These are phyloP conservation scores for Oscheius myriophilus DNA, from an alignment of 2,888 invertebrate genomes.

Conservation along the genomic window DNA sequence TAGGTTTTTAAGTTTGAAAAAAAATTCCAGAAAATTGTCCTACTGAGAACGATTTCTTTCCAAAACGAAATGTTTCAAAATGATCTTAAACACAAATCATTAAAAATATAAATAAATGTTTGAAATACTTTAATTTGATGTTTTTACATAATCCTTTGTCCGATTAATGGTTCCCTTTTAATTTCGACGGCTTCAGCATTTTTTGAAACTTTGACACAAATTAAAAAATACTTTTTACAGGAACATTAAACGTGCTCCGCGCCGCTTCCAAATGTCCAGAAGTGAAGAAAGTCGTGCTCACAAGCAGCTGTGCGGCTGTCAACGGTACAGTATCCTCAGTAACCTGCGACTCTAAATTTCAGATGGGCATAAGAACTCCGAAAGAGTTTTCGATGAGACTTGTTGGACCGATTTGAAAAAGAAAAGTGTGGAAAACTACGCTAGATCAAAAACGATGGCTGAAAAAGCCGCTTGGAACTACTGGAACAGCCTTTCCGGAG, in stretches of 20 bases:
- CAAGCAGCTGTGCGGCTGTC: constrained; percentile 71
- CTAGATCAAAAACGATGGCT: constrained; percentile 56
- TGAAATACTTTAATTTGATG: too few relatives aligned
- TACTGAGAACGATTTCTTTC: too few relatives aligned
- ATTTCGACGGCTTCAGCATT: too few relatives aligned
- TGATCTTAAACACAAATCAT: too few relatives aligned
- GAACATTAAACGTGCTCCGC: constrained; percentile 73
- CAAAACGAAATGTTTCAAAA: too few relatives aligned
- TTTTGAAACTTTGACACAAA: too few relatives aligned
- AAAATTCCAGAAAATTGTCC: too few relatives aligned
- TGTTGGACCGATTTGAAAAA: constrained; percentile 50
- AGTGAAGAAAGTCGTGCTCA: constrained; percentile 73
- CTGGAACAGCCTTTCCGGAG: constrained; percentile 32
- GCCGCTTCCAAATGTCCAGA: constrained; percentile 71
- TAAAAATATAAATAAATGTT: too few relatives aligned
- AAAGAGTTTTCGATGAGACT: constrained; percentile 53
- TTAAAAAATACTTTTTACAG: constrained; percentile 64
- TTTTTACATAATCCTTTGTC: too few relatives aligned
- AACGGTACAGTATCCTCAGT: constrained; percentile 39
- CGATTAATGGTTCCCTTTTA: too few relatives aligned
- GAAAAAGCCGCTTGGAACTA: constrained; percentile 56
- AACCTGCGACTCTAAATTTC: constrained; percentile 2
- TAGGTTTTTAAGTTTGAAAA: too few relatives aligned
- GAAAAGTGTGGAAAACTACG: constrained; percentile 45
- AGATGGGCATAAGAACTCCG: constrained; percentile 50